Evolutionary conservation across 2,888 invertebrate species (phyloP).

Genomic region (Meta bourneti): DNA sequence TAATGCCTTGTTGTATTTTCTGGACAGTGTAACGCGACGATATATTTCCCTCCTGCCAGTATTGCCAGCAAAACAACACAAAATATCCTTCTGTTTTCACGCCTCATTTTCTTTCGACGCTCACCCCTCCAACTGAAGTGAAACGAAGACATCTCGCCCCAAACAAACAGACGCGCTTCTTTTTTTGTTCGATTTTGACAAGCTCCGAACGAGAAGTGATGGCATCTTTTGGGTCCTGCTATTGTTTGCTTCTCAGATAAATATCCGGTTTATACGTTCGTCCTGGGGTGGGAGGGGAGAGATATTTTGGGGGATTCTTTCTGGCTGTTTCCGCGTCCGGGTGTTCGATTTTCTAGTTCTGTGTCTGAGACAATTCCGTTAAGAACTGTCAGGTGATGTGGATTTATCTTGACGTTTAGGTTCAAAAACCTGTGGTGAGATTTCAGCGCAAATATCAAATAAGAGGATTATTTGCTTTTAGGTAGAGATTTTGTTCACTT

Average conservation of each 20-base stretch:
- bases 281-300: no score
- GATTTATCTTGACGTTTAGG: constrained; percentile 16
- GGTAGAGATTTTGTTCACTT: no score
- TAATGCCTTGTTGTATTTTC: constrained; percentile 47
- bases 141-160: constrained; percentile 5
- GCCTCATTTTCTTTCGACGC: constrained; percentile 51
- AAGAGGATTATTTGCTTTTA: no score
- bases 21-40: constrained; percentile 30
- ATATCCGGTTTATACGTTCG: background rate
- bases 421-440: no score
- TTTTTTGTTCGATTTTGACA: constrained; percentile 38
- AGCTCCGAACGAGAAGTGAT: constrained; percentile 22
- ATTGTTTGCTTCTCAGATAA: constrained; percentile 47
- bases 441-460: no score
- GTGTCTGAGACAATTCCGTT: constrained; percentile 39
- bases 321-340: background rate
- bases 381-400: constrained; percentile 54
- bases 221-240: constrained; percentile 19
- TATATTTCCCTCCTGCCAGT: background rate
- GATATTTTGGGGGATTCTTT: no score
- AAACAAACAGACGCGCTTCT: background rate
- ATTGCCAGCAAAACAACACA: background rate
- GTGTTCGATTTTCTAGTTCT: constrained; percentile 13
- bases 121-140: constrained; percentile 10
- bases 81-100: constrained; percentile 28